Base-by-base conservation (phyloP, 2,797 vertebrate genomes). In the Sebastes matsubarae region DNA sequence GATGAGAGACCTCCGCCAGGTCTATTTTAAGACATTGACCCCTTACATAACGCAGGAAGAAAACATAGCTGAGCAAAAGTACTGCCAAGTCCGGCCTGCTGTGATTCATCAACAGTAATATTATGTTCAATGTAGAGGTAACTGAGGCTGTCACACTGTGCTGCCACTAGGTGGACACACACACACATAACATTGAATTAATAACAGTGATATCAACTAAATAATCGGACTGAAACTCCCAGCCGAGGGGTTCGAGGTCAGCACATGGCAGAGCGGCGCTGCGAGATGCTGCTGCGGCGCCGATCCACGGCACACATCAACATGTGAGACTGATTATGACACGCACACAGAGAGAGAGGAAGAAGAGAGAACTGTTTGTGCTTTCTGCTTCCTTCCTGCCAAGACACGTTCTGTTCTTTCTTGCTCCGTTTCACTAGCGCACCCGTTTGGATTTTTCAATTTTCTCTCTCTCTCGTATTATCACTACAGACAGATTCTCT, bases 361-460 rank as follows among this genome's bases (percentile, higher is more conserved):
- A 46, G n/a, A 54, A 70, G 32, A 60, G 13, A 57, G 66, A 70
- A 90, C 55, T 83, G 89, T 88, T 87, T 77, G 75, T 85, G 65
- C 84, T 88, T 80, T 79, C 69, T 60, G 78, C 81, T 92, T 94
- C 88, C 89, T 93, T 89, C 80, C 88, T 93, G 87, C 83, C 90
- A 93, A 87, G 89, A 87, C 67, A 90, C 89, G 87, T 89, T 91
- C 83, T 88, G 92, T 91, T 91, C 92, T 82, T 70, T 88, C 52
- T 78, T 67, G 78, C 65, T 79, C 59, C 11, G 50, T 67, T 88
- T 72, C 79, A 70, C 46, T 55, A 36, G 20, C 20, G 57, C 63
- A 68, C 70, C 54, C 61, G 63, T 74, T 84, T 60, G 6, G 73
- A 58, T 77, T 12, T 59, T 58, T 80, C 52, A 14, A 20, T 30